Conservation (phyloP, 2,113 vertebrate species). For the Lanius ludovicianus region DNA sequence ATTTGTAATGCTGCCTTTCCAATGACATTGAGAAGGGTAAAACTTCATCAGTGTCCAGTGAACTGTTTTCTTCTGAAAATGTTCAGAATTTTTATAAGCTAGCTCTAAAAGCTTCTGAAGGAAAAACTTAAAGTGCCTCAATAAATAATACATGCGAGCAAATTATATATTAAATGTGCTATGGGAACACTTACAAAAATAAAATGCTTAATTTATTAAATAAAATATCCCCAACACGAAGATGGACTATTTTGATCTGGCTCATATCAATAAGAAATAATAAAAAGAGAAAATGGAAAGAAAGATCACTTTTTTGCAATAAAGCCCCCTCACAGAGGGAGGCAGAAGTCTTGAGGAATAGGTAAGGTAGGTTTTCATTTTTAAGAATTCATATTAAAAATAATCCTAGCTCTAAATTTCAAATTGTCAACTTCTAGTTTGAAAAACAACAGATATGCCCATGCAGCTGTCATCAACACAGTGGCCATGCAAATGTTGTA, state of each 20-base stretch:
- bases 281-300: conserved; percentile 42
- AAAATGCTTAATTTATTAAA: conserved; percentile 72
- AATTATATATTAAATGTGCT: conserved; percentile 67
- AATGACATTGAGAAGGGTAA: conserved; percentile 59
- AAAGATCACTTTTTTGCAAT: conserved; percentile 69
- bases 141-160: conserved; percentile 62
- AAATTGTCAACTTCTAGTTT: conserved; percentile 46
- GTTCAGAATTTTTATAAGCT: conserved; percentile 52
- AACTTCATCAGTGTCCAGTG: conserved; percentile 51
- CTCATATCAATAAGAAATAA: conserved; percentile 58
- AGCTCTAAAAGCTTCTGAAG: conserved; percentile 56
- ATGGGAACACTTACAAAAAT: conserved; percentile 70
- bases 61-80: conserved; percentile 43
- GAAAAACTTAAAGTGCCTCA: conserved; percentile 61
- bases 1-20: conserved; percentile 60
- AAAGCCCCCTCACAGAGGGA: conserved; percentile 77
- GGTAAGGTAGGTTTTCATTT: conserved; percentile 64
- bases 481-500: conserved; percentile 59
- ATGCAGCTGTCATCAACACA: conserved; percentile 54
- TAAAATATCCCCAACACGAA: conserved; percentile 67
- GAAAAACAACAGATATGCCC: conserved; percentile 50
- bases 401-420: conserved; percentile 67
- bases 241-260: conserved; percentile 65
- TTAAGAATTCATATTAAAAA: conserved; percentile 67
- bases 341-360: conserved; percentile 72